Evolutionary conservation across 2,888 invertebrate species (phyloP), one percentile per base, ranked within the genome.

Genomic region (Drosophila rubida): DNA sequence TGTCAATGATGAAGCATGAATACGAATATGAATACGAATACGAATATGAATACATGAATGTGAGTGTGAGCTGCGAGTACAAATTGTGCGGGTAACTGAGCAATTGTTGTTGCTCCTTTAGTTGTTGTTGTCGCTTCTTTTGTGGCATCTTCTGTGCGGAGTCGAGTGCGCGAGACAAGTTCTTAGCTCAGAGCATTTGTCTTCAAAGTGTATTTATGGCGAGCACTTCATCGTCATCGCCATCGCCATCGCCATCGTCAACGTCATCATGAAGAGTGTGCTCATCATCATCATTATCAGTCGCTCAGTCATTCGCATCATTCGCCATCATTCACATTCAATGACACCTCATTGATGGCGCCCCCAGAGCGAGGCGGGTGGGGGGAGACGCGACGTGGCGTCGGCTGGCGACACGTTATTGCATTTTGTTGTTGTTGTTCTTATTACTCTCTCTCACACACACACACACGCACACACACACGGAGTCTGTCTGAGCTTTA

Each of bases 401-500:
- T 7, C 49, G 67, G 51, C 60, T 67, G 57, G 57, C 46, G 50
- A 55, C 78, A 83, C 51, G 63, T 84, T 87, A 87, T 87, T 81
- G 85, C 86, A 78, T 85, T 85, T 82, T 70, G 62, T 70, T 76
- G 75, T 66, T 75, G 75, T 39, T 76, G 75, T 66, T 75, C 75
- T 39, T 66, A 9, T 42, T 51, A 44, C 51, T 57, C 41, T 49
- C 32, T 30, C 37, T 14, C 39, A 61, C 37, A 32, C 35, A 45
- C 44, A 46, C 44, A n/a, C 44, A 46, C 23, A 30, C 45, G 25
- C 42, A 11, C 35, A 37, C 54, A 35, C 23, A 32, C 30, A 42
- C 41, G 49, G 51, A 58, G 73, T 62, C 70, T 70, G 80, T 69
- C 88, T 75, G 84, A 83, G 83, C 88, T 87, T 88, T 88, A 88